Percentiles rank a stretch among this genome's conserved stretches.
phyloP scores from a whole-genome alignment of 2,113 vertebrate genomes.

The Corvus cornix region DNA sequence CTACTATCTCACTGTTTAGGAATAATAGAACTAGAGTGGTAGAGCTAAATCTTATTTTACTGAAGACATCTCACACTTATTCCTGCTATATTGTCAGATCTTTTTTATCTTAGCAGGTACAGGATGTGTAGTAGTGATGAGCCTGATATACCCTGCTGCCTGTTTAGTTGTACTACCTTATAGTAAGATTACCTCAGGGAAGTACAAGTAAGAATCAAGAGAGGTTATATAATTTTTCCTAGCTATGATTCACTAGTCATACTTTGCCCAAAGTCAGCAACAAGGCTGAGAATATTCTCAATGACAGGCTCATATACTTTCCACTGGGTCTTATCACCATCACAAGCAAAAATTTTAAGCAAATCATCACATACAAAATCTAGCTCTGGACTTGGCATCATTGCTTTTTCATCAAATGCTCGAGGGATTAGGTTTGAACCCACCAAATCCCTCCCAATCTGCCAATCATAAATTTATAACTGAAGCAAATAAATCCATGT shows the following conservation, averaged over 20 bases:
- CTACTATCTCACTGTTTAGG: neutral
- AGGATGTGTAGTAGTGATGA: neutral
- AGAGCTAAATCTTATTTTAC: neutral
- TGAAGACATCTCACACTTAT: neutral
- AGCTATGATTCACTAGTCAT: neutral
- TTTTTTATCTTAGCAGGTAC: neutral
- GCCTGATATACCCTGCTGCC: neutral
- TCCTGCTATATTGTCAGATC: neutral
- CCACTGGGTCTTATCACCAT: neutral
- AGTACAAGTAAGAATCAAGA: neutral
- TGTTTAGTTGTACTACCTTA: neutral
- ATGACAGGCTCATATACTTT: neutral
- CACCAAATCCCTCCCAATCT: constrained; percentile 31
- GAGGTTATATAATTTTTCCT: neutral
- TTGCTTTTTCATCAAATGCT: constrained; percentile 23
- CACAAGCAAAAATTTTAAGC: neutral
- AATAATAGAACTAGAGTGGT: neutral
- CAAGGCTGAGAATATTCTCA: neutral
- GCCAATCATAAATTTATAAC: constrained; percentile 32
- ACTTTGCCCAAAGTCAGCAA: neutral
- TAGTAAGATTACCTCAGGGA: neutral
- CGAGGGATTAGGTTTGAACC: neutral
- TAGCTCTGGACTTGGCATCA: constrained; percentile 23
- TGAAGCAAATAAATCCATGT: neutral
- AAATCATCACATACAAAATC: constrained; percentile 14